Conservation (phyloP, 2,888 invertebrate genomes). For the Sinelater perroti region DNA sequence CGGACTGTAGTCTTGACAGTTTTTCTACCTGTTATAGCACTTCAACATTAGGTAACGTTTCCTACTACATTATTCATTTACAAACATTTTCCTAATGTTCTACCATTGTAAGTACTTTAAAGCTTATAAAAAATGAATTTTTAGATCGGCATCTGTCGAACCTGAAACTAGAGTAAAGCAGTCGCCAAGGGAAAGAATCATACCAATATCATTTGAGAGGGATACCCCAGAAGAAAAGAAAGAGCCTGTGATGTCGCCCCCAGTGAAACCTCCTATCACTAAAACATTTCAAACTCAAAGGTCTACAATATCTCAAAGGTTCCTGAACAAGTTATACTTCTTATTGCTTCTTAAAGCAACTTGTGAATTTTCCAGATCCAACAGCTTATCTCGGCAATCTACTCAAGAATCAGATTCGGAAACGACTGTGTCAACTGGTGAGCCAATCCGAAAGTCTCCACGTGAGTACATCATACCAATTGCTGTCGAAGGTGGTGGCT, state of each 20-base stretch:
- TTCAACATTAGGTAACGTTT: slow-evolving; percentile 1
- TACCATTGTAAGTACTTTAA: no score
- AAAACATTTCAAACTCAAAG: slow-evolving; percentile 62
- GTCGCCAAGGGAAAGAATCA: slow-evolving; percentile 70
- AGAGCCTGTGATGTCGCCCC: slow-evolving; percentile 54
- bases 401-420: slow-evolving; percentile 78
- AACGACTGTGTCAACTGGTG: slow-evolving; percentile 65
- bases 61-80: no score
- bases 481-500: slow-evolving; percentile 89
- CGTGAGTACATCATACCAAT: slow-evolving; percentile 94
- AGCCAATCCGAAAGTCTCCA: slow-evolving; percentile 87
- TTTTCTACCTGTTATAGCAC: no score
- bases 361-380: slow-evolving; percentile 49
- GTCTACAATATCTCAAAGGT: slow-evolving; percentile 59
- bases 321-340: no score
- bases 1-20: no score
- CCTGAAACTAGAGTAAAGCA: slow-evolving; percentile 58
- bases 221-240: slow-evolving; percentile 52
- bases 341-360: neutral
- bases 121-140: no score
- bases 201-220: slow-evolving; percentile 68
- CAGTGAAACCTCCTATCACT: slow-evolving; percentile 62
- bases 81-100: no score
- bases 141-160: slow-evolving; percentile 66
- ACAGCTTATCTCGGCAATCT: slow-evolving; percentile 68